These are phyloP conservation scores for Equus przewalskii DNA, from an alignment of 2,113 vertebrate genomes.

Conservation along the genomic window DNA sequence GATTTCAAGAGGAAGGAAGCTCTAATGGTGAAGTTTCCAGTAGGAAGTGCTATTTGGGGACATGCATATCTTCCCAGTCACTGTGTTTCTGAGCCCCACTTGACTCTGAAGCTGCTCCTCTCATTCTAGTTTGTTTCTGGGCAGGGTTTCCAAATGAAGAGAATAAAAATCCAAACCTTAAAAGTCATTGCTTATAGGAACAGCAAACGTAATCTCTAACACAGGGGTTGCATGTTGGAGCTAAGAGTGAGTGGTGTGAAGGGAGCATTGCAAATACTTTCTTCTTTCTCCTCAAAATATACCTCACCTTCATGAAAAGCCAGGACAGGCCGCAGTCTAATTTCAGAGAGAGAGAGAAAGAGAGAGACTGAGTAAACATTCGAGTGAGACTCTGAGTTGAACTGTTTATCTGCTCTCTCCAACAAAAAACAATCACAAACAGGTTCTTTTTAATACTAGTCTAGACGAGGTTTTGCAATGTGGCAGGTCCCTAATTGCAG, in stretches of 20 bases:
- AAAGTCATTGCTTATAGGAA: neutral
- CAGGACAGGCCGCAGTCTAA: neutral
- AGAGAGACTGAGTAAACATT: neutral
- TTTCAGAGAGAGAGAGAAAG: neutral
- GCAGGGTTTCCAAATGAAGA: neutral
- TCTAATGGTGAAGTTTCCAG: neutral
- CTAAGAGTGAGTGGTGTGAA: neutral
- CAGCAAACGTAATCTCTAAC: neutral
- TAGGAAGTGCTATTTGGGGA: neutral
- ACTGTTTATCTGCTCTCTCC: conserved; percentile 42
- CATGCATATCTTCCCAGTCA: neutral
- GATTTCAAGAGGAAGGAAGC: neutral
- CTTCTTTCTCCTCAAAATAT: neutral
- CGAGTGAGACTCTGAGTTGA: neutral
- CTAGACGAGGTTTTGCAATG: conserved; percentile 79
- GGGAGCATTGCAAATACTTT: neutral
- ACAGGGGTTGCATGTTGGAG: neutral
- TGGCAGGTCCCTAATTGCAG: conserved; percentile 77
- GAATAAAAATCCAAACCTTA: neutral
- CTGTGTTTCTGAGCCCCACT: neutral
- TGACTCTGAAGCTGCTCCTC: neutral
- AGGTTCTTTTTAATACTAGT: conserved; percentile 79
- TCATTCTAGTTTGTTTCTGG: neutral
- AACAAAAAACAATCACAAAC: conserved; percentile 36
- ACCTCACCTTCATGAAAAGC: neutral